Evolutionary conservation across 2,797 vertebrate species (phyloP), one percentile per base, ranked within the genome.

Genomic region (Pantherophis vulpinus): DNA sequence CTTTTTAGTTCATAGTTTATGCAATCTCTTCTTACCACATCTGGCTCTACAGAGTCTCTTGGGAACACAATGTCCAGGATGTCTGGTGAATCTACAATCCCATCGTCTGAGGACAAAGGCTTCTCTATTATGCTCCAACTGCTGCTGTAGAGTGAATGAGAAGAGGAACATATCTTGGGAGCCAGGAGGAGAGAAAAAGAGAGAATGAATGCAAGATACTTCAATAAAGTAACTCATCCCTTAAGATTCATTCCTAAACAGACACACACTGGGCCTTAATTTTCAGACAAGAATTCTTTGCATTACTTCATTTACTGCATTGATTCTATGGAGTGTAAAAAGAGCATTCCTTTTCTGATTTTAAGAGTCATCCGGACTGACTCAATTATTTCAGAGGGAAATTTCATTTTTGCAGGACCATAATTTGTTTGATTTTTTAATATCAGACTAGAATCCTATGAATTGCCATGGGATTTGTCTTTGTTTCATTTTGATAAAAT

Each of bases 141-240:
- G 93, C 98, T 98, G 96, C 98, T 98, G 92, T 96, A 97, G 59
- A 98, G 95, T 20, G 98, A 98, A 61, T 98, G 97, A 95, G 97
- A 98, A 90, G 98, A 98, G 93, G 97, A 90, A 63, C 97, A 97
- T 95, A 97, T 97, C 98, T 98, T 90, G 37, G 91, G 95, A 25
- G 55, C 20, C 79, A 83, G 42, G 4, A 47, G 74, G 37, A 83
- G 79, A 83, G 79, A 83, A 83, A 6, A 37, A 56, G 2, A 25
- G 13, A 42, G 61, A 61, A 63, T 2, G 92, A 56, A 70, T 70
- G 94, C 51, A 6, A 96, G 11, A 14, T 47, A 94, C 14, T 47
- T 74, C 87, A 54, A 12, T 8, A 58, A 9, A 42, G 51, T 42
- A 79, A 86, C 12, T 18, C 25, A 70, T 95, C 88, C 94, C 12